Evolutionary conservation across 2,888 invertebrate genomes (phyloP), one percentile per base, ranked within the genome.

Genomic region (Pecten maximus): DNA sequence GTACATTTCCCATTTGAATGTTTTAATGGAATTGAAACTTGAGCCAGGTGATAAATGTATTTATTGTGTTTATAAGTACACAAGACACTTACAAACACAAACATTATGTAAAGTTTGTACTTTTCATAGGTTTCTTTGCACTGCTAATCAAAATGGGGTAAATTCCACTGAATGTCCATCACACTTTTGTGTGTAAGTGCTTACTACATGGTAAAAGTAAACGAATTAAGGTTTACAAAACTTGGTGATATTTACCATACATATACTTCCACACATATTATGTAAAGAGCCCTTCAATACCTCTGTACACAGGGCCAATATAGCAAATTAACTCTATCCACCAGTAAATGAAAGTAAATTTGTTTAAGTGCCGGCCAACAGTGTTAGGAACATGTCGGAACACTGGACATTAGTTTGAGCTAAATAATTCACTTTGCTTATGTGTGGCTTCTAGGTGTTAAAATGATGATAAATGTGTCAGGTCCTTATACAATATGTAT

Each of bases 391-490:
- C 74, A 74, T 74, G 74, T 74, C 74, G 10, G 8, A 74, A 74
- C 74, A 74, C 74, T 74, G 74, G 74, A 74, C 74, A 74, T 35
- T 74, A 15, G 74, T n/a, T 35, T 23, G 54, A 74, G 35, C 35
- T 28, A 74, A 74, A 35, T 74, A 74, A 74, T 74, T 74, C 35
- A 74, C 74, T 74, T 35, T 60, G 74, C 12, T 35, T 35, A 74
- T 74, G 74, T 74, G 74, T 74, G 74, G 74, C 74, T 74, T 35
- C 15, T 35, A 74, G 74, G 74, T 74, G 74, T 74, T 74, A 74
- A 74, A 74, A 74, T 74, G 74, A 74, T 74, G 74, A 74, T 74
- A 74, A 74, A 74, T 74, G 74, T 74, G 74, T 74, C 74, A 74
- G 23, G 74, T 35, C 74, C 28, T 74, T 74, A 74, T 74, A 74